Conservation (phyloP, 1,140 invertebrate species). For the Formica selysi region DNA sequence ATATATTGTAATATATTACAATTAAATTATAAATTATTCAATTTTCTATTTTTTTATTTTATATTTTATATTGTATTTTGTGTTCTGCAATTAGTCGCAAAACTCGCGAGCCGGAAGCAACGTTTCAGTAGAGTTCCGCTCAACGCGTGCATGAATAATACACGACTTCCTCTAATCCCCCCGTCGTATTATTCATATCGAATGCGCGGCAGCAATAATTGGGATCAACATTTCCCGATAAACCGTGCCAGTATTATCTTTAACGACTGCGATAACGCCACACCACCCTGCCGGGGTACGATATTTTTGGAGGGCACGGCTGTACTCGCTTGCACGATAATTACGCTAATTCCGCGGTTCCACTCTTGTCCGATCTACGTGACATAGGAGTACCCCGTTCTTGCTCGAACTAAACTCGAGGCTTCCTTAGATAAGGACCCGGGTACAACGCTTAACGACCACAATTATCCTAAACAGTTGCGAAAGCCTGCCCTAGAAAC, state of each 20-base stretch:
- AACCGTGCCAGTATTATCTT: conserved; percentile 63
- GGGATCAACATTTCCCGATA: conserved; percentile 67
- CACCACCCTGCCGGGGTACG: conserved; percentile 13
- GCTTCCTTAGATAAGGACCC: conserved; percentile 72
- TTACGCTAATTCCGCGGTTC: conserved; percentile 73
- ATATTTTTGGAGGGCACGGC: conserved; percentile 48
- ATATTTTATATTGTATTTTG: not conserved
- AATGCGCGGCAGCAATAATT: conserved; percentile 52
- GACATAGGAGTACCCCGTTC: conserved; percentile 42
- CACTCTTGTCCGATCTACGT: conserved; percentile 55
- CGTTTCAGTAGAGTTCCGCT: not conserved
- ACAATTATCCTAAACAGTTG: conserved; percentile 74
- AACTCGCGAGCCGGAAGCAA: conserved; percentile 8
- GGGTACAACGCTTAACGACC: conserved; percentile 66
- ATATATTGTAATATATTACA: not conserved
- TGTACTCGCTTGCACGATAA: conserved; percentile 62
- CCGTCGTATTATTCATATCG: conserved; percentile 62
- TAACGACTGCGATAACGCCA: conserved; percentile 52
- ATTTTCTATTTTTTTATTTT: not conserved
- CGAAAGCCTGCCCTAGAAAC: conserved; percentile 44
- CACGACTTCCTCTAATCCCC: conserved; percentile 59
- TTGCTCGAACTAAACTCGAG: conserved; percentile 47
- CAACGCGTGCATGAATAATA: conserved; percentile 12
- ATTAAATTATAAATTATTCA: not conserved
- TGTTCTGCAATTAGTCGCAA: not conserved